Base-by-base conservation (phyloP, 1,140 invertebrate species). In the Branchinecta lynchi region DNA sequence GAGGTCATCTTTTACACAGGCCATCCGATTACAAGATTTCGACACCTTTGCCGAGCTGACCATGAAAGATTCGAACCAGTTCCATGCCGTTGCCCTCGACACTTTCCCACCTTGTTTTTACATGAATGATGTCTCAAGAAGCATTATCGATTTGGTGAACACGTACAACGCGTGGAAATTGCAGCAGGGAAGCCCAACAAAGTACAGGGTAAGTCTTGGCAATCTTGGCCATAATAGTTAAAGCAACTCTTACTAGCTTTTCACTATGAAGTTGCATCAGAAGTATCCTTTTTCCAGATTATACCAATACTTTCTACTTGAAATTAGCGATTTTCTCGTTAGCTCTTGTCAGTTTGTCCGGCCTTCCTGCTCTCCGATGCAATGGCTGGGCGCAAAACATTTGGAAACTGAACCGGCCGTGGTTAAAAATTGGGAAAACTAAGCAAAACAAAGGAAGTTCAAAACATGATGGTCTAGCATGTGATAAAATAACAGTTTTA, bases 1-100 rank as follows among this genome's bases (percentile, higher is more conserved):
- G 32, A 32, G 32, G 32, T 32, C 5, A 32, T 32, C 32, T 32
- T 32, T 32, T 32, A 72, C 74, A 8, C 70, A 83, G 75, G 92
- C 95, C 8, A 96, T 99, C 68, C 69, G 81, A 44, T 74, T 84
- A 0, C 88, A 83, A 76, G 83, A 99, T 81, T 99, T 98, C 79
- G 72, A 84, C 46, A 84, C 78, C 67, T 96, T 99, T 84, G 94
- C 92, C 44, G 85, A 92, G 78, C 82, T 98, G 8, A 97, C 94
- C 17, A 99, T 99, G 89, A 87, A 87, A 79, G 97, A 99, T 76
- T 97, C 93, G 68, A 99, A 99, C 84, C 91, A 97, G 78, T 87
- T 99, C 75, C 97, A 99, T 82, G 93, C 95, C 3, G 84, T 93
- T 44, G 94, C 91, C 75, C 77, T 94, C 66, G 96, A 99, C 77